A percentile compares a stretch with the other conserved stretches of the same genome.
These are phyloP conservation scores for Ammodytes marinus DNA, from an alignment of 2,113 vertebrate genomes.

Conservation along the genomic window DNA sequence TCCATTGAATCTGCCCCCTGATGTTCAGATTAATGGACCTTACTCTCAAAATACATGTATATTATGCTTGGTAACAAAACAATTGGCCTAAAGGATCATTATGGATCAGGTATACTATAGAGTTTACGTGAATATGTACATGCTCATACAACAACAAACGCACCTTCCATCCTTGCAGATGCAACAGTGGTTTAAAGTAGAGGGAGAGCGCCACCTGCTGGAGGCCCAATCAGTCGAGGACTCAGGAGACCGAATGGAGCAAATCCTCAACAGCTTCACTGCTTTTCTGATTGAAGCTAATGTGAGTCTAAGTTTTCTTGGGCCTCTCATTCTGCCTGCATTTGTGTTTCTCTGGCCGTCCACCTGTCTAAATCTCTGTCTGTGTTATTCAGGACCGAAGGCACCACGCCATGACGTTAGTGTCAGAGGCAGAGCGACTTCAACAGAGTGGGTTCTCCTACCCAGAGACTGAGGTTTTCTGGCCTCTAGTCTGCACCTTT, in stretches of 20 bases:
- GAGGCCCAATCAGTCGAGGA: slow-evolving; percentile 81
- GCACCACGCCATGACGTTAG: slow-evolving; percentile 84
- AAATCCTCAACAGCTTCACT: slow-evolving; percentile 81
- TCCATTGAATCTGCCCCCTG: background rate
- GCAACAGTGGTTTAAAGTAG: slow-evolving; percentile 88
- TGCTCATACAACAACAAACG: background rate
- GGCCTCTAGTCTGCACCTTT: slow-evolving; percentile 79
- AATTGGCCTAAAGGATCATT: background rate
- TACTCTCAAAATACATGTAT: background rate
- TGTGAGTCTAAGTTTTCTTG: slow-evolving; percentile 77
- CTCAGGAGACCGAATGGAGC: slow-evolving; percentile 80
- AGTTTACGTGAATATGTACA: background rate
- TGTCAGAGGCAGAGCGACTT: slow-evolving; percentile 85
- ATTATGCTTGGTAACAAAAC: background rate
- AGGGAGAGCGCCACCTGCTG: slow-evolving; percentile 84
- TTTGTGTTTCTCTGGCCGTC: background rate
- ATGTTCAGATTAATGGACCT: background rate
- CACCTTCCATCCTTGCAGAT: slow-evolving; percentile 81
- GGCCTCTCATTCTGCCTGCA: background rate
- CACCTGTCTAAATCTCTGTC: slow-evolving; percentile 19
- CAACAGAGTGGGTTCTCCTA: slow-evolving; percentile 42
- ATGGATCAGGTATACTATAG: background rate
- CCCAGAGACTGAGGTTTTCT: slow-evolving; percentile 83
- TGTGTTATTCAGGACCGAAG: slow-evolving; percentile 84
- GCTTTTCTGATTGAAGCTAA: slow-evolving; percentile 89